A percentile compares a stretch with the other conserved stretches of the same genome.
phyloP scores from a whole-genome alignment of 1,140 invertebrate species.

The Leptestheria dahalacensis region DNA sequence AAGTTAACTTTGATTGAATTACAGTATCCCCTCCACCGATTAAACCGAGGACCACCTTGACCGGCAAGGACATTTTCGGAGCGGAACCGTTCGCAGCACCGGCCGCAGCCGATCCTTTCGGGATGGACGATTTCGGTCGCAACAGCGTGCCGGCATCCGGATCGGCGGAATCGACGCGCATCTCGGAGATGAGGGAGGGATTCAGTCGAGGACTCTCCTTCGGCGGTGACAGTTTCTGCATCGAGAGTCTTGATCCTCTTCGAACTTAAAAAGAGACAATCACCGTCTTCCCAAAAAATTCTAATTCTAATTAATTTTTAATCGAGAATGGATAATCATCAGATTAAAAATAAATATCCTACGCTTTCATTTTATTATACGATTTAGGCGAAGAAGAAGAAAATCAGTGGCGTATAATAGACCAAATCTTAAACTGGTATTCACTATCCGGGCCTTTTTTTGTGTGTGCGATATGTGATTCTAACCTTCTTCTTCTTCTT shows the following conservation, averaged over 20 bases:
- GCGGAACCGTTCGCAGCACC: slow-evolving; percentile 41
- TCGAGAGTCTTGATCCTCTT: slow-evolving; percentile 67
- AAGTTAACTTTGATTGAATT: slow-evolving; percentile 7
- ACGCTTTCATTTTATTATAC: no score
- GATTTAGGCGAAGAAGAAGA: no score
- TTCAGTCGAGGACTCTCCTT: slow-evolving; percentile 63
- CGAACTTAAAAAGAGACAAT: slow-evolving; percentile 22
- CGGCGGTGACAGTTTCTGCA: slow-evolving; percentile 67
- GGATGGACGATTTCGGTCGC: slow-evolving; percentile 56
- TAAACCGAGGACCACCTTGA: slow-evolving; percentile 30
- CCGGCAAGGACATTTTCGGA: slow-evolving; percentile 43
- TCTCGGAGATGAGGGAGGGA: slow-evolving; percentile 45
- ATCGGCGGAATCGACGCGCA: neutral
- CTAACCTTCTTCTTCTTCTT: no score
- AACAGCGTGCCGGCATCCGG: neutral
- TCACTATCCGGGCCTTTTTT: no score
- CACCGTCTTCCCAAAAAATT: no score
- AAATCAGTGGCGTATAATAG: no score
- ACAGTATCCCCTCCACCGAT: slow-evolving; percentile 56
- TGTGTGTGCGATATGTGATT: no score
- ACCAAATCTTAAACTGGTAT: no score
- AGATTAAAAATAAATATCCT: no score
- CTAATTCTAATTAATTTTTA: no score
- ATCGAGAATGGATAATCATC: no score
- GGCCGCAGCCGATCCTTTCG: slow-evolving; percentile 42